Conservation (phyloP, 1,140 invertebrate species). For the Scylla paramamosain region DNA sequence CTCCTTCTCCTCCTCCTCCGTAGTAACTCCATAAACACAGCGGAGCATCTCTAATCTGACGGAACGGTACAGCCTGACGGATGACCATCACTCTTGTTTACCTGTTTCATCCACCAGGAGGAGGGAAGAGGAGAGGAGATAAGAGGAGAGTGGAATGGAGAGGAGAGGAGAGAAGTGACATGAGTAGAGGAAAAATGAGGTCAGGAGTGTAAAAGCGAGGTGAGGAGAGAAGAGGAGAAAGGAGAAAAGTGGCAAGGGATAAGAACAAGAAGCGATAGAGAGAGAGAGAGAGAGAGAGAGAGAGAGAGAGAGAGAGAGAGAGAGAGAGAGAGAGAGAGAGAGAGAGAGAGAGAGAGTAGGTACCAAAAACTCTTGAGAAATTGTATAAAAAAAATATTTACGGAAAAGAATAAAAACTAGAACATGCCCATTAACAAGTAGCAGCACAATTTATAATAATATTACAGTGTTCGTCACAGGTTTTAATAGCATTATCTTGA, state of each 20-base stretch:
- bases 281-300: conserved; percentile 35
- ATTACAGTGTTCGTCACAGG: neutral
- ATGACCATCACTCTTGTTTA: conserved; percentile 15
- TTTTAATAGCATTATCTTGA: neutral
- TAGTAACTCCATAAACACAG: conserved; percentile 3
- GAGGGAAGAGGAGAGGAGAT: neutral
- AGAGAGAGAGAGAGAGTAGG: neutral
- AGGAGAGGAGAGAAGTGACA: neutral
- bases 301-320: conserved; percentile 33
- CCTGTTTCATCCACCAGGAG: neutral
- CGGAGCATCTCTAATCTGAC: neutral
- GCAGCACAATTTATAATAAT: neutral
- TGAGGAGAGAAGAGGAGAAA: neutral
- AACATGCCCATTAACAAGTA: neutral
- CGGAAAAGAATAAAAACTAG: neutral
- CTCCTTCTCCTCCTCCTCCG: neutral
- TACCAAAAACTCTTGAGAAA: neutral
- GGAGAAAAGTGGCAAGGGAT: neutral
- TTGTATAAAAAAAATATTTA: neutral
- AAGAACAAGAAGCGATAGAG: neutral
- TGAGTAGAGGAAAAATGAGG: neutral
- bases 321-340: neutral
- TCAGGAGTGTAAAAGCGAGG: neutral
- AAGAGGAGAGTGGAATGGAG: neutral
- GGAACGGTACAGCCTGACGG: conserved; percentile 7